Conservation (phyloP, 2,113 vertebrate genomes). For the Cryptomyrus ogoouensis region DNA sequence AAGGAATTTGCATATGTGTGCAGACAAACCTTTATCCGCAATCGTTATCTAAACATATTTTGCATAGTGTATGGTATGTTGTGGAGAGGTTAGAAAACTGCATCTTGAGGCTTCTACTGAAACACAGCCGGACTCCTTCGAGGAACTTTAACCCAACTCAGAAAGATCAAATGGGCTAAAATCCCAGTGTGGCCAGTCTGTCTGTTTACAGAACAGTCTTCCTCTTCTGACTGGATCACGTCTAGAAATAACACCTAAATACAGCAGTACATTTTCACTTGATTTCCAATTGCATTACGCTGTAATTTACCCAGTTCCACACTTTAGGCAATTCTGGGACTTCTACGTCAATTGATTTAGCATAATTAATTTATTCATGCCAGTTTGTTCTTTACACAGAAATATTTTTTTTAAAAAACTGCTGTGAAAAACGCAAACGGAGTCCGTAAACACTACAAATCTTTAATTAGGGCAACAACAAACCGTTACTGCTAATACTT, state of each 20-base stretch:
- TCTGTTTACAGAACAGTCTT: neutral
- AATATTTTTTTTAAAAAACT: neutral
- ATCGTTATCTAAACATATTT: neutral
- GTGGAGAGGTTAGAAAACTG: neutral
- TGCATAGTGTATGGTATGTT: neutral
- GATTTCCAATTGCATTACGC: neutral
- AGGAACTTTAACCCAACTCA: neutral
- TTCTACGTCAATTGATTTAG: neutral
- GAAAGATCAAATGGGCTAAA: neutral
- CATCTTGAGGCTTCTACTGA: neutral
- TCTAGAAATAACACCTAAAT: neutral
- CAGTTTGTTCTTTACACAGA: neutral
- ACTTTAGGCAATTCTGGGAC: conserved; percentile 1
- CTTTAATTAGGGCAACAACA: conserved; percentile 6
- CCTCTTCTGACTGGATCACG: neutral
- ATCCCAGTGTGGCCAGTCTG: neutral
- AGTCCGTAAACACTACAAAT: neutral
- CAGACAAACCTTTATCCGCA: neutral
- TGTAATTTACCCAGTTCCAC: neutral
- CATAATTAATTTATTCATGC: conserved; percentile 2
- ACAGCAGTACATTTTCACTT: neutral
- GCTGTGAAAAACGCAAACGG: neutral
- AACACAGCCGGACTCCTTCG: neutral
- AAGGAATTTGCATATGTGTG: neutral
- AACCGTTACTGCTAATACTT: neutral